Conservation (phyloP, 2,888 invertebrate species). For the Alviniconcha strummeri region DNA sequence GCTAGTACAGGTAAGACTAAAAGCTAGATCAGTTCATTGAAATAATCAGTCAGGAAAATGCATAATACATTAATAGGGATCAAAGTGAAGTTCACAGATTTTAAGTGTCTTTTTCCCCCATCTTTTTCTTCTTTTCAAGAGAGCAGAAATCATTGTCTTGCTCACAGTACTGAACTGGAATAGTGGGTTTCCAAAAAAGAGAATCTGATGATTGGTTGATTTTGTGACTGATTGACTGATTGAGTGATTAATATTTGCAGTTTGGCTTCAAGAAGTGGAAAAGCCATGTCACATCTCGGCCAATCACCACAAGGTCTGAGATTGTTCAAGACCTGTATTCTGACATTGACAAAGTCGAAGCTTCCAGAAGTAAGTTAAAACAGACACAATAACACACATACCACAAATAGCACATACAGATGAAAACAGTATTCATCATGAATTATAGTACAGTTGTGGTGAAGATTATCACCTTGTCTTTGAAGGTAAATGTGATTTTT, state of each 20-base stretch:
- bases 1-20: too few species aligned
- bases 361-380: slow-evolving; percentile 27
- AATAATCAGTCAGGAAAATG: too few species aligned
- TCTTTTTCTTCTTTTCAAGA: too few species aligned
- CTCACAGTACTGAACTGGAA: too few species aligned
- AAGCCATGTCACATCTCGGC: slow-evolving; percentile 67
- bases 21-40: too few species aligned
- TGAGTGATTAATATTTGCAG: slow-evolving; percentile 45
- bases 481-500: background rate
- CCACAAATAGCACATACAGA: background rate
- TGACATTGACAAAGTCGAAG: slow-evolving; percentile 42
- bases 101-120: too few species aligned
- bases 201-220: too few species aligned
- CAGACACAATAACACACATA: background rate
- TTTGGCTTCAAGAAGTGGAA: slow-evolving; percentile 72
- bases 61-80: too few species aligned
- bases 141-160: too few species aligned
- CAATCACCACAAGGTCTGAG: slow-evolving; percentile 64
- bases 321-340: slow-evolving; percentile 67
- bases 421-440: background rate
- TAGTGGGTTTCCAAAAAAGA: too few species aligned
- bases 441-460: background rate
- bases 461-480: background rate
- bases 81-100: too few species aligned
- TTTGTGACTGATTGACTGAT: too few species aligned